These are phyloP conservation scores for Ylistrum balloti DNA, from an alignment of 1,140 invertebrate species.

Conservation along the genomic window DNA sequence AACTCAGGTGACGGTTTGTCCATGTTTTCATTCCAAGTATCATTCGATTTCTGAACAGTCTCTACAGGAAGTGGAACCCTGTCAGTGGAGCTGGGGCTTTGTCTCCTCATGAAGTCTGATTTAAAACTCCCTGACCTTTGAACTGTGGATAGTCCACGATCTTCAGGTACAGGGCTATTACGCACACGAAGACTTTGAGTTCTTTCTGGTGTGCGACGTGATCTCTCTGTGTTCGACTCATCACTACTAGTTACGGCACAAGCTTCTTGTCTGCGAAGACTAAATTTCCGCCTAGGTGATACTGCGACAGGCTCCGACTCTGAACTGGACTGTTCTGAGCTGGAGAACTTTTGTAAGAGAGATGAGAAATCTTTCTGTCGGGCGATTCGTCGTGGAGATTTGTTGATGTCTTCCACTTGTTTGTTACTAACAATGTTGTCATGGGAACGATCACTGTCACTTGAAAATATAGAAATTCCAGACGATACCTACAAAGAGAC, in stretches of 20 bases:
- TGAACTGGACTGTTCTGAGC: constrained; percentile 64
- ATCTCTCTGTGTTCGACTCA: constrained; percentile 53
- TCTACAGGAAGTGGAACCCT: constrained; percentile 52
- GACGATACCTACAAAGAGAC: constrained; percentile 63
- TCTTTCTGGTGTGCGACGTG: constrained; percentile 65
- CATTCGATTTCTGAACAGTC: constrained; percentile 46
- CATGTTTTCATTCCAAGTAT: constrained; percentile 45
- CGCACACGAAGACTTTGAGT: constrained; percentile 65
- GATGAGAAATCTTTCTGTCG: constrained; percentile 68
- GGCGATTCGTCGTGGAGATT: constrained; percentile 60
- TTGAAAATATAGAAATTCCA: constrained; percentile 64
- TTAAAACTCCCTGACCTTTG: constrained; percentile 70
- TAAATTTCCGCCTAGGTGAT: constrained; percentile 60
- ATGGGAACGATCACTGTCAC: constrained; percentile 58
- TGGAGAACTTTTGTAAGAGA: constrained; percentile 68
- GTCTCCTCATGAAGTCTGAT: constrained; percentile 67
- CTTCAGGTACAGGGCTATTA: constrained; percentile 49
- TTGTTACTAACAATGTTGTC: constrained; percentile 49
- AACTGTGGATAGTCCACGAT: constrained; percentile 53
- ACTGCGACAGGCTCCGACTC: constrained; percentile 61
- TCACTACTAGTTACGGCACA: constrained; percentile 65
- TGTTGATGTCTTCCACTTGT: constrained; percentile 49
- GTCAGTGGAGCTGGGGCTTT: constrained; percentile 60
- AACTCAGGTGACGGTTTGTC: constrained; percentile 67
- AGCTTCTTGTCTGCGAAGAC: constrained; percentile 66